Base-by-base conservation (phyloP, 2,113 vertebrate species). In the Psilopogon haemacephalus region DNA sequence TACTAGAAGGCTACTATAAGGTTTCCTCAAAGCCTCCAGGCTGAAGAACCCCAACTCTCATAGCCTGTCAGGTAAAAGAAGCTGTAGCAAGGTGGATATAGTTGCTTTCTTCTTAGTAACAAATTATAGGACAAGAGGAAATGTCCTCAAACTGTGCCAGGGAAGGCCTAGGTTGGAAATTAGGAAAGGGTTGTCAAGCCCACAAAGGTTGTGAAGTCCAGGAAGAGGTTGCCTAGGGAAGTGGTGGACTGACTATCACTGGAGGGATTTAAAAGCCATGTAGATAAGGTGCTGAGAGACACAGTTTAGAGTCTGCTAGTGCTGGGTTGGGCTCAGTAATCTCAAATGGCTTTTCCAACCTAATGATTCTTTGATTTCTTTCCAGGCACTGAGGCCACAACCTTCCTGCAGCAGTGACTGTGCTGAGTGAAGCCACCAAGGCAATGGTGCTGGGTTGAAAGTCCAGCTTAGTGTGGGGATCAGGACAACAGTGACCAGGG, bases 381-480 rank as follows among this genome's bases (percentile, higher is more conserved):
- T 10, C 12, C 16, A 4, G 16, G 38, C 13, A 5, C 12, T 6
- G 40, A 32, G 26, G 20, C 38, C 33, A 6, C 70, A 11, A 4
- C 38, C 38, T 59, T 55, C 59, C 26, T 1, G 6, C 28, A 5
- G 35, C 46, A 28, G 13, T 5, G 1, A 2, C 14, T 3, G 4
- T 4, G 8, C 9, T 9, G 7, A 4, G 56, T 11, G 26, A 35
- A 19, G 6, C 37, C 80, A 8, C 26, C 35, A 6, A 17, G 14
- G 35, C 9, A 2, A 28, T 11, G 35, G 1, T 1, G 21, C 16
- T 7, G 21, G 19, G 21, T 6, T 15, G 19, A 5, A n/a, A 3
- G 5, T 1, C 5, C 23, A 1, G 28, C 23, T 12, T 15, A 5
- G n/a, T 2, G 18, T 1, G 28, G 8, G 38, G 11, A 12, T 16